Conservation (phyloP, 2,113 vertebrate species). For the Uria aalge region DNA sequence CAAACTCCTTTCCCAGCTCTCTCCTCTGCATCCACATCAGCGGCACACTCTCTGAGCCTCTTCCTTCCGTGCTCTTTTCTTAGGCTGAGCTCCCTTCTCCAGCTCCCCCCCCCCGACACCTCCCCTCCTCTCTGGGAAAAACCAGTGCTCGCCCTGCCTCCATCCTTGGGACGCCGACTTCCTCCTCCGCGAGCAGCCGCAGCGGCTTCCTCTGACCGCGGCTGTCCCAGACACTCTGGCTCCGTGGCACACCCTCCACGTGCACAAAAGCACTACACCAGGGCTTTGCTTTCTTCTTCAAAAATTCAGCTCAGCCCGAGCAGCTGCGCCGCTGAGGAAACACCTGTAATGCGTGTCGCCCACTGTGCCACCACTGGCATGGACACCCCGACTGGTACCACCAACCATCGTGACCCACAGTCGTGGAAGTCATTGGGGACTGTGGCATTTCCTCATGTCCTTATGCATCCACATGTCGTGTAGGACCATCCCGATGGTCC, state of each 20-base stretch:
- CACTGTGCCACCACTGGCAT: accelerated
- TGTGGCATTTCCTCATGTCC: accelerated
- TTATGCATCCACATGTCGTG: not conserved
- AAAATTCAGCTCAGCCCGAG: not conserved
- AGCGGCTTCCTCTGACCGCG: conserved; percentile 51
- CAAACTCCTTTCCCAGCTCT: not conserved
- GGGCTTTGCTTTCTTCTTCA: not conserved
- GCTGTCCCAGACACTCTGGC: conserved; percentile 69
- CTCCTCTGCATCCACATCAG: not conserved
- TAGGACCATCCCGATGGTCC: not conserved
- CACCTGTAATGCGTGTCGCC: not conserved
- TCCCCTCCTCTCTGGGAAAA: not conserved
- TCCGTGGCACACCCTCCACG: conserved; percentile 45
- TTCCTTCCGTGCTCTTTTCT: conserved; percentile 55
- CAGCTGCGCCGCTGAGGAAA: not conserved
- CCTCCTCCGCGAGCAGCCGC: not conserved
- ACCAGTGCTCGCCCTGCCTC: not conserved
- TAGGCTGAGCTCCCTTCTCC: not conserved
- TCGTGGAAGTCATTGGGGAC: accelerated
- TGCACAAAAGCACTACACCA: conserved; percentile 13
- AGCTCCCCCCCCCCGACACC: not conserved
- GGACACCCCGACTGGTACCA: accelerated
- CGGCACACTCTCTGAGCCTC: not conserved
- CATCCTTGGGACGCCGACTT: not conserved
- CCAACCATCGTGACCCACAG: accelerated